A percentile compares a stretch with the other conserved stretches of the same genome.
phyloP scores from a whole-genome alignment of 1,140 invertebrate species.

The Lucilia sericata region DNA sequence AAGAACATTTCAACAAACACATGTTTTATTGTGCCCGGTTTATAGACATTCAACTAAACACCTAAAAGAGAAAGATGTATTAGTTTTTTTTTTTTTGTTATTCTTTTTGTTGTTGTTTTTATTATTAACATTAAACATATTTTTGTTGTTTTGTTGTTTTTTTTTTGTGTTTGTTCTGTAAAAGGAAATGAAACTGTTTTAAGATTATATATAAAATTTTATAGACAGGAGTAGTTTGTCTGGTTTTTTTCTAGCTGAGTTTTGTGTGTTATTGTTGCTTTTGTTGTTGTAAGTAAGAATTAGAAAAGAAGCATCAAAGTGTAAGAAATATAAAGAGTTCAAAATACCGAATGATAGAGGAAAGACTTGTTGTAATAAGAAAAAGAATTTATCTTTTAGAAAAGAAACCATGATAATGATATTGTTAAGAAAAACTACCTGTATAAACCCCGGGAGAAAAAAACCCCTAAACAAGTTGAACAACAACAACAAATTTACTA shows the following conservation, averaged over 20 bases:
- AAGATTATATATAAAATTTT: not conserved
- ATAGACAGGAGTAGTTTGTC: conserved; percentile 23
- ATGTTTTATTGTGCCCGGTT: not conserved
- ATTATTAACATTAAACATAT: not conserved
- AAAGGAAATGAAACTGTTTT: conserved; percentile 24
- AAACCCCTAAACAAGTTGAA: too few species aligned
- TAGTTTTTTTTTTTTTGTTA: too few species aligned
- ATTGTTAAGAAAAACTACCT: too few species aligned
- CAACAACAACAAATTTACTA: too few species aligned
- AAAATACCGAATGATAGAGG: too few species aligned
- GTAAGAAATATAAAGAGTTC: too few species aligned
- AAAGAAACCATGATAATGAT: too few species aligned
- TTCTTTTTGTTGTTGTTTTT: not conserved
- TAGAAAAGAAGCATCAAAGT: too few species aligned
- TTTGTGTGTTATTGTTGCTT: not conserved
- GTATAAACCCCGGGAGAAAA: too few species aligned
- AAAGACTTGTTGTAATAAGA: too few species aligned
- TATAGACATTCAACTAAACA: not conserved
- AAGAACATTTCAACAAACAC: not conserved
- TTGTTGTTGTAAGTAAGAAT: too few species aligned
- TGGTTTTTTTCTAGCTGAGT: not conserved
- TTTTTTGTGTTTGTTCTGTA: not conserved
- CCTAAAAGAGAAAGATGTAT: not conserved
- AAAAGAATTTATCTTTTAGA: too few species aligned
- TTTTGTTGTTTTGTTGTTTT: not conserved